Conservation (phyloP, 2,113 vertebrate genomes). For the Acinonyx jubatus region DNA sequence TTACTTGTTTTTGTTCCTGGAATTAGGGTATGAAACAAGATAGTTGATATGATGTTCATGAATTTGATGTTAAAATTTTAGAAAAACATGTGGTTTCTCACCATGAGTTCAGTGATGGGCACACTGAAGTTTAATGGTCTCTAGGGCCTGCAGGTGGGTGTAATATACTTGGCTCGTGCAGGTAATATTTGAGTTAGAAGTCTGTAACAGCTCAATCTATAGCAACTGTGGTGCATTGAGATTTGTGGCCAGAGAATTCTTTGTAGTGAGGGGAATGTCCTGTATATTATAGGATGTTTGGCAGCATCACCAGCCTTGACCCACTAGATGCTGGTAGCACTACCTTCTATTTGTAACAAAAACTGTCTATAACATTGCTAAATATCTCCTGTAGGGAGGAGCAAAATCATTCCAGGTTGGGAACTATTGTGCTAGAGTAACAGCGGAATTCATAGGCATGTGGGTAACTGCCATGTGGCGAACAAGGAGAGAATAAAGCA, state of each 20-base stretch:
- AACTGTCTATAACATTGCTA: background rate
- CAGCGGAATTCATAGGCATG: background rate
- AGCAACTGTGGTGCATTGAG: background rate
- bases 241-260: background rate
- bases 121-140: background rate
- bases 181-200: background rate
- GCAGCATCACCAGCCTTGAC: background rate
- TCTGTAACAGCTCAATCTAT: background rate
- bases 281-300: background rate
- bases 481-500: background rate
- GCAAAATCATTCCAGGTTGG: accelerated
- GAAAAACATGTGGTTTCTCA: background rate
- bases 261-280: background rate
- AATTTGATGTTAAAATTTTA: background rate
- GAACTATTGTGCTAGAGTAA: background rate
- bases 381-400: background rate
- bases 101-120: background rate
- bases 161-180: background rate
- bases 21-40: background rate
- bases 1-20: background rate
- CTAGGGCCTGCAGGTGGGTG: background rate
- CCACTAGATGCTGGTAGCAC: background rate
- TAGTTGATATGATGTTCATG: background rate
- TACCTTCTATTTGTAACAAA: background rate
- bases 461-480: accelerated